Conservation (phyloP, 2,113 vertebrate species). For the Cavia porcellus region DNA sequence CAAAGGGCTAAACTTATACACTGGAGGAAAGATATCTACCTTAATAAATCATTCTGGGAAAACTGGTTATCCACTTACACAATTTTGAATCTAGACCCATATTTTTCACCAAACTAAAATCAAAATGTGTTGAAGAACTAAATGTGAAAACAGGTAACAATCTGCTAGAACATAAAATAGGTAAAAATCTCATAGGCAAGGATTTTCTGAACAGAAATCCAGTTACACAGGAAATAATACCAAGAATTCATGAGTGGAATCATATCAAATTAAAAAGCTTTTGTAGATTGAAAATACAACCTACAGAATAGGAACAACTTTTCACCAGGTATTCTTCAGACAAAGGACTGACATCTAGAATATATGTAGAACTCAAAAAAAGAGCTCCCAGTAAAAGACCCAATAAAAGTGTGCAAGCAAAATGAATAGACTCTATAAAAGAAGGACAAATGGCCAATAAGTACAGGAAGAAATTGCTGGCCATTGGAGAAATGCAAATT, state of each 20-base stretch:
- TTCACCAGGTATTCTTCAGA: background rate
- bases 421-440: background rate
- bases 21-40: background rate
- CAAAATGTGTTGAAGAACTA: background rate
- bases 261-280: background rate
- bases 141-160: background rate
- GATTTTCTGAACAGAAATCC: background rate
- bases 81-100: background rate
- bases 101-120: background rate
- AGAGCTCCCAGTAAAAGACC: background rate
- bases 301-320: background rate
- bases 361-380: background rate
- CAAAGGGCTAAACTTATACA: background rate
- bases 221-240: background rate
- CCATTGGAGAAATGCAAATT: background rate
- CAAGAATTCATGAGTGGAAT: background rate
- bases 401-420: background rate
- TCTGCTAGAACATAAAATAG: background rate
- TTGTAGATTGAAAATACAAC: background rate
- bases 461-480: background rate
- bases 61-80: background rate
- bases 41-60: background rate
- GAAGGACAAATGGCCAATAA: background rate
- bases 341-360: background rate
- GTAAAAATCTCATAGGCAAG: background rate